Evolutionary conservation across 2,113 vertebrate species (phyloP), one percentile per base, ranked within the genome.

Genomic region (Oreochromis niloticus): DNA sequence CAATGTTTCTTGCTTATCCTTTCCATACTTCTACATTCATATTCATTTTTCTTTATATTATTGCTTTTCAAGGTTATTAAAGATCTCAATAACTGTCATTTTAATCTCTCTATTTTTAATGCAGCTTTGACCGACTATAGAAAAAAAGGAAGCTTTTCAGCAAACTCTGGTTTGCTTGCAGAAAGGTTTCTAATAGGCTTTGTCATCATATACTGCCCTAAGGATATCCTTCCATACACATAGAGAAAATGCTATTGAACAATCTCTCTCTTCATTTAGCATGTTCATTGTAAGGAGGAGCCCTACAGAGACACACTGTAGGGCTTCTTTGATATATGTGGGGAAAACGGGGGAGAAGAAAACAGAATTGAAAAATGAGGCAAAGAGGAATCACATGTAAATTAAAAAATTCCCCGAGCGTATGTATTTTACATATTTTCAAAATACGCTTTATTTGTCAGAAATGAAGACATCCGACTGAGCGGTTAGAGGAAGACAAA

Each of bases 361-460:
- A 84, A 81, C 75, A 86, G 41, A 57, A 79, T 32, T 88, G 79
- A 80, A 86, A n/a, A 91, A 87, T 80, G 43, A 55, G 88, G 48
- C 61, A 81, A 54, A 87, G 2, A 87, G 84, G 82, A 68, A 85
- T 91, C 84, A 84, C 73, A 85, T 87, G 54, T 89, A 48, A 73
- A 48, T 85, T 61, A 3, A 79, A 84, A 17, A 17, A 46, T 93
- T 88, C 46, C 79, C 85, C 13, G 68, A 30, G 68, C 9, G 1
- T 71, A 84, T 83, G 36, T 82, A 36, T 88, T 93, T 90, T 81
- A 81, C 89, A 90, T 78, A 22, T 84, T 14, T 39, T 93, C 57
- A 87, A 89, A 86, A 85, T 43, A 5, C 6, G 43, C 83, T 91
- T 68, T 90, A 92, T 92, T 92, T 90, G 87, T 91, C 90, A 89